Percentiles rank a stretch among this genome's conserved stretches.
Evolutionary conservation across 2,888 invertebrate species (phyloP).

Genomic region (Augiades crinisus): DNA sequence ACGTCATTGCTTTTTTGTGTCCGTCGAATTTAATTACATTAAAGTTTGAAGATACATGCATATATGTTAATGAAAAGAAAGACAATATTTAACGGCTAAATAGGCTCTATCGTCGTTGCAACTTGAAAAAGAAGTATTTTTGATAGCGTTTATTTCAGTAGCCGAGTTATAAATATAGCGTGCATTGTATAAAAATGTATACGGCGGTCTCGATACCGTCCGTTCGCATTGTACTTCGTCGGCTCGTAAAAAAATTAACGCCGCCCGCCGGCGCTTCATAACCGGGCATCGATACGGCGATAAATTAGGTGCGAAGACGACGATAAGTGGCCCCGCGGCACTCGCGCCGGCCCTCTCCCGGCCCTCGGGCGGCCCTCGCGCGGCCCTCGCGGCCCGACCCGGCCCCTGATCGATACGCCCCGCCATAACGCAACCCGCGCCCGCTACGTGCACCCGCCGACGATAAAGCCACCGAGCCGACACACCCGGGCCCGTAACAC

Average conservation of each 20-base stretch:
- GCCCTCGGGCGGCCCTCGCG: conserved; percentile 49
- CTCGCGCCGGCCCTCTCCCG: conserved; percentile 44
- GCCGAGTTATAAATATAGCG: neutral
- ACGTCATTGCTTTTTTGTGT: neutral
- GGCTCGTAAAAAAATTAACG: conserved; percentile 22
- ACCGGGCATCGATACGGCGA: conserved; percentile 59
- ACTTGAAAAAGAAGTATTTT: neutral
- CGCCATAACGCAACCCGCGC: conserved; percentile 29
- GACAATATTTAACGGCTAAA: too few relatives aligned
- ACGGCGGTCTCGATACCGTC: conserved; percentile 1
- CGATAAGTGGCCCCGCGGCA: conserved; percentile 64
- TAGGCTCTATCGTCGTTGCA: too few relatives aligned
- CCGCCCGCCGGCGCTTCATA: conserved; percentile 4
- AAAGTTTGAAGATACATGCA: neutral
- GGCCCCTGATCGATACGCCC: conserved; percentile 47
- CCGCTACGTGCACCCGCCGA: neutral
- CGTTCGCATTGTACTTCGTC: neutral
- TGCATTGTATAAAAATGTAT: conserved; percentile 7
- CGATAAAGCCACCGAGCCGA: neutral
- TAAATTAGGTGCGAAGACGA: conserved; percentile 76
- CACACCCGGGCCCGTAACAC: neutral
- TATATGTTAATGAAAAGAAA: neutral
- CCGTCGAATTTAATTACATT: too few relatives aligned
- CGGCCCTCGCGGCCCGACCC: conserved; percentile 45
- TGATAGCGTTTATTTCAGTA: neutral